A percentile compares a stretch with the other conserved stretches of the same genome.
Conservation (phyloP, 2,888 invertebrate species). For the Drosophila subsilvestris region DNA sequence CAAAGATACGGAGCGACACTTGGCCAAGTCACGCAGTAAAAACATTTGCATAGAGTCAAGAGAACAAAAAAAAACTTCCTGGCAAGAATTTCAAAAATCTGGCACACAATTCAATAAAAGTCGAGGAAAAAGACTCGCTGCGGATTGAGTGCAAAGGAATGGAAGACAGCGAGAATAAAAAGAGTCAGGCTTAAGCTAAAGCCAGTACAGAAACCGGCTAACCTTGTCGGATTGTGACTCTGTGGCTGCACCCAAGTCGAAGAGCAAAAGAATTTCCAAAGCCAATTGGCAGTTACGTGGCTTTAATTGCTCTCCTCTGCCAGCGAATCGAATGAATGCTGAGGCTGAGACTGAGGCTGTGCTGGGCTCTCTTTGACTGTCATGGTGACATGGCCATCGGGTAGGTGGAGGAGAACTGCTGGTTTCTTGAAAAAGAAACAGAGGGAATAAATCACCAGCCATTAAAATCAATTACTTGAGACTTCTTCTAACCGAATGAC, state of each 20-base stretch:
- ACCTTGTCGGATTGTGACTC: conserved; percentile 60
- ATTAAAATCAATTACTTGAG: conserved; percentile 71
- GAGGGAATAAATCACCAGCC: conserved; percentile 26
- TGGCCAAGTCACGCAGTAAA: conserved; percentile 66
- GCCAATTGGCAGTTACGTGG: conserved; percentile 70
- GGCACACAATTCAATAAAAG: conserved; percentile 72
- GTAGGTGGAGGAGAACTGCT: conserved; percentile 44
- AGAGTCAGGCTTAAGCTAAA: conserved; percentile 3
- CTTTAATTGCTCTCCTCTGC: conserved; percentile 48
- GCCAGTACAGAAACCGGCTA: conserved; percentile 57
- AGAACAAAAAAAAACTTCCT: conserved; percentile 60
- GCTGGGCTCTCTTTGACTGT: conserved; percentile 40
- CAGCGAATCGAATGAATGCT: conserved; percentile 30
- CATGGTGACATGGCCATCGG: conserved; percentile 54
- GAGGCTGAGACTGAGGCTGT: conserved; percentile 34
- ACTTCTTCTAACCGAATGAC: conserved; percentile 42
- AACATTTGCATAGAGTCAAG: conserved; percentile 65
- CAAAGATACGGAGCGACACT: conserved; percentile 18
- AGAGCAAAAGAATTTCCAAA: conserved; percentile 69
- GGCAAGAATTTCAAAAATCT: conserved; percentile 74
- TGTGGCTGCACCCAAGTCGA: conserved; percentile 67
- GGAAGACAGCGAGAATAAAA: conserved; percentile 15
- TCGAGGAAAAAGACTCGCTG: conserved; percentile 25
- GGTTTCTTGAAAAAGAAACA: neutral
- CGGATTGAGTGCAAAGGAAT: conserved; percentile 34